Conservation (phyloP, 2,113 vertebrate genomes). For the Sorex araneus region DNA sequence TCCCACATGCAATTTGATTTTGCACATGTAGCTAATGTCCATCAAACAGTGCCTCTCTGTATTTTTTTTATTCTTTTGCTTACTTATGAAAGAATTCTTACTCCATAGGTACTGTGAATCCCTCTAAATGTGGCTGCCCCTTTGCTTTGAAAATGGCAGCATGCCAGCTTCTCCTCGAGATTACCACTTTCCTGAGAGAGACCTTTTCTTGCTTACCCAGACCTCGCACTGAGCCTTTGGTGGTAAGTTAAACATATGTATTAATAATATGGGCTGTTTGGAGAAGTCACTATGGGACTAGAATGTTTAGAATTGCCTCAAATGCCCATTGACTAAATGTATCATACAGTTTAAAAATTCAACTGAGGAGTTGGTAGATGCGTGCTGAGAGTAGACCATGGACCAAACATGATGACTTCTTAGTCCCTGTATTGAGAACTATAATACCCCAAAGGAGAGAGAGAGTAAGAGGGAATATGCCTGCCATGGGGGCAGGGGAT, state of each 20-base stretch:
- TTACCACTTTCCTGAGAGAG: constrained; percentile 98
- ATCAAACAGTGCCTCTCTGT: constrained; percentile 73
- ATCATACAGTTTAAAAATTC: constrained; percentile 42
- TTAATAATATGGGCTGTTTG: neutral
- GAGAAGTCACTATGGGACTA: neutral
- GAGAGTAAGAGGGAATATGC: no score
- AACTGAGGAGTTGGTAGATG: no score
- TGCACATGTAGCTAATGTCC: constrained; percentile 76
- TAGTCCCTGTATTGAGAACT: no score
- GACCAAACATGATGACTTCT: no score
- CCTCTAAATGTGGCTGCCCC: constrained; percentile 98
- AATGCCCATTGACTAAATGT: neutral
- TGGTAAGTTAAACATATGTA: constrained; percentile 89
- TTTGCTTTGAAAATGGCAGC: constrained; percentile 99
- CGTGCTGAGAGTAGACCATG: no score
- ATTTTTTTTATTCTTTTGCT: constrained; percentile 16
- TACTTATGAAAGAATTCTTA: constrained; percentile 73
- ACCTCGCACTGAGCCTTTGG: constrained; percentile 95
- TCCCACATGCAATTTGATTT: constrained; percentile 69
- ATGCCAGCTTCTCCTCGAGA: constrained; percentile 97
- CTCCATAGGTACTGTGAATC: constrained; percentile 96
- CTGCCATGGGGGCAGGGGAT: no score
- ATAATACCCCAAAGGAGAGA: no score
- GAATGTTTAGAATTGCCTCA: neutral
- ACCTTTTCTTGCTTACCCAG: constrained; percentile 97